Evolutionary conservation across 2,888 invertebrate genomes (phyloP).

Genomic region (Athalia cordata): DNA sequence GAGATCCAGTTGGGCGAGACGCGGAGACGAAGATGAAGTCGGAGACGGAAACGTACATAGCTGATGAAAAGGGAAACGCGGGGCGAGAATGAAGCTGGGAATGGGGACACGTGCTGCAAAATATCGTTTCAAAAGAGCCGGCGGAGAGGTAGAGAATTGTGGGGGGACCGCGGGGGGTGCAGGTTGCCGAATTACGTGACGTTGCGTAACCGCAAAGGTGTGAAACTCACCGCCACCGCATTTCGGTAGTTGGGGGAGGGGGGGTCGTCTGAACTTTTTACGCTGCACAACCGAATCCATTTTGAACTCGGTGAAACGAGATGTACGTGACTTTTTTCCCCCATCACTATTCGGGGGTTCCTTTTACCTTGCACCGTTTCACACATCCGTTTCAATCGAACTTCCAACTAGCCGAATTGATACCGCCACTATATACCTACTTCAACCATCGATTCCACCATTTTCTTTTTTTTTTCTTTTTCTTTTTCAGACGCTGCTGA

Average conservation of each 20-base stretch:
- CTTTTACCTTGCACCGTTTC: background rate
- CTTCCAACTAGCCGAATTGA: no score
- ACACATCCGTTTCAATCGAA: background rate
- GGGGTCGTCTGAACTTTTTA: constrained; percentile 3
- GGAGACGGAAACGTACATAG: constrained; percentile 4
- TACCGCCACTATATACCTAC: no score
- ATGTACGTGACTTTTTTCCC: constrained; percentile 27
- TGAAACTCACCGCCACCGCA: constrained; percentile 7
- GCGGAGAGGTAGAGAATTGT: no score
- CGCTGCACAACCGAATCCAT: constrained; percentile 22
- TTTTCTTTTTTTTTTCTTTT: background rate
- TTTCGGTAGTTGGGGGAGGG: background rate
- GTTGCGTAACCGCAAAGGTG: constrained; percentile 37
- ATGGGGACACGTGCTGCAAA: constrained; percentile 31
- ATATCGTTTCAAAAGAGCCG: constrained; percentile 18
- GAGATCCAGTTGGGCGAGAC: background rate
- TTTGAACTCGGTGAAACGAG: constrained; percentile 31
- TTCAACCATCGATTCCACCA: no score
- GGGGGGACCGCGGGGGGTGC: no score
- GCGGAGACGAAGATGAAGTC: constrained; percentile 20
- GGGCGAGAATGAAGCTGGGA: background rate
- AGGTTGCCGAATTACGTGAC: constrained; percentile 33
- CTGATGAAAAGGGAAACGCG: background rate
- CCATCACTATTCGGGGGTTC: background rate
- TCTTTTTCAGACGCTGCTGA: background rate